phyloP scores from a whole-genome alignment of 2,797 vertebrate species.

The Coranthus polyacanthus region DNA sequence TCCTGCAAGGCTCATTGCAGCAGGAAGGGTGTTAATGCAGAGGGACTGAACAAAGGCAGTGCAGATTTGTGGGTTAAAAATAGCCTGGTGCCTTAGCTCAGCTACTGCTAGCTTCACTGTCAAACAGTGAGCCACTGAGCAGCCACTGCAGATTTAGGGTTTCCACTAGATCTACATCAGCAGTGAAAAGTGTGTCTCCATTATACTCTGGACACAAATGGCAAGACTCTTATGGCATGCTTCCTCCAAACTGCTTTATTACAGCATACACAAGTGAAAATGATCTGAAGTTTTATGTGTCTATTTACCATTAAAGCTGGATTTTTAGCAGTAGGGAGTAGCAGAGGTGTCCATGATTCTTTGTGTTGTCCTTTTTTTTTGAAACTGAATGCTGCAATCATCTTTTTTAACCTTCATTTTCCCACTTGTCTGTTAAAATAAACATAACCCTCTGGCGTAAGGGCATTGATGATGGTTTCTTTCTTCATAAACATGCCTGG shows the following conservation, averaged over 20 bases:
- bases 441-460: constrained; percentile 62
- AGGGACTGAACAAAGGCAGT: constrained; percentile 75
- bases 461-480: constrained; percentile 71
- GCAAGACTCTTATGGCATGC: too few relatives aligned
- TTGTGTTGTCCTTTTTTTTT: neutral
- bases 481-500: constrained; percentile 57
- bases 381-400: neutral
- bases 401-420: neutral
- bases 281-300: too few relatives aligned
- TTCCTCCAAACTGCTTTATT: too few relatives aligned
- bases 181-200: neutral
- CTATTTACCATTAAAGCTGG: too few relatives aligned
- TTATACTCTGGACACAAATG: neutral
- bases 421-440: constrained; percentile 38
- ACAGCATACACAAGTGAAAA: too few relatives aligned
- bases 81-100: constrained; percentile 80
- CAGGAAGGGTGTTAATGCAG: constrained; percentile 67
- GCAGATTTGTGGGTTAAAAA: constrained; percentile 82
- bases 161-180: neutral
- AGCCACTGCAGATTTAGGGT: constrained; percentile 55
- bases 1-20: constrained; percentile 45
- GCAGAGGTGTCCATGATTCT: too few relatives aligned
- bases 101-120: constrained; percentile 68
- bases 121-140: constrained; percentile 38
- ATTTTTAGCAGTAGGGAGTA: too few relatives aligned